Conservation (phyloP, 2,888 invertebrate species). For the Microdon myrmicae region DNA sequence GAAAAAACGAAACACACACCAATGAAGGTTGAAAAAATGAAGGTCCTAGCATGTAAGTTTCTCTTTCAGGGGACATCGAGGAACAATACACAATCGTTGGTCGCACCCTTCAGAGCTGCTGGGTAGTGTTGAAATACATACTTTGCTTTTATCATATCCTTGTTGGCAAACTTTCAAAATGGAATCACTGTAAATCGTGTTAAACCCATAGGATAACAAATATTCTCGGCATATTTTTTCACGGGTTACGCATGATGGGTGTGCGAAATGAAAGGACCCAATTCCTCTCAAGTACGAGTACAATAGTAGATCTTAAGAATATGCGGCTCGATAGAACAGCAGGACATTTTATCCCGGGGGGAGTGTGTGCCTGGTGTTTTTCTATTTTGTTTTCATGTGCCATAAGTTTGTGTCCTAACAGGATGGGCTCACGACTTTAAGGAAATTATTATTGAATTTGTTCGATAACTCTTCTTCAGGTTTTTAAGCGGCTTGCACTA, state of each 20-base stretch:
- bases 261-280: constrained; percentile 27
- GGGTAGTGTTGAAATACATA: constrained; percentile 11
- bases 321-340: constrained; percentile 43
- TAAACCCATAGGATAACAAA: constrained; percentile 46
- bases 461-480: too few species aligned
- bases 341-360: constrained; percentile 37
- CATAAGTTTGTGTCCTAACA: too few species aligned
- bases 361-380: constrained; percentile 21
- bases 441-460: too few species aligned
- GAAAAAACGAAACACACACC: too few species aligned
- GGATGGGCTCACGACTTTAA: too few species aligned
- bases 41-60: too few species aligned
- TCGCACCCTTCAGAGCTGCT: not conserved
- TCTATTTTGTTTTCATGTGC: not conserved
- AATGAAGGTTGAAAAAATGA: too few species aligned
- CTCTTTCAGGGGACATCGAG: too few species aligned
- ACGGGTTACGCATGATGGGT: constrained; percentile 47
- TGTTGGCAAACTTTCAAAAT: constrained; percentile 43
- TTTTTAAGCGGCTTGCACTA: too few species aligned
- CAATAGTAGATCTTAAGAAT: constrained; percentile 2
- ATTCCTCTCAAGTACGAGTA: not conserved
- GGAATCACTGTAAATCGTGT: constrained; percentile 48
- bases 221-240: constrained; percentile 40
- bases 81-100: too few species aligned
- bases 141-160: constrained; percentile 30